Percentiles rank a stretch among this genome's conserved stretches.
These are phyloP conservation scores for Eugnorisma glareosa DNA, from an alignment of 2,888 invertebrate genomes.

Conservation along the genomic window DNA sequence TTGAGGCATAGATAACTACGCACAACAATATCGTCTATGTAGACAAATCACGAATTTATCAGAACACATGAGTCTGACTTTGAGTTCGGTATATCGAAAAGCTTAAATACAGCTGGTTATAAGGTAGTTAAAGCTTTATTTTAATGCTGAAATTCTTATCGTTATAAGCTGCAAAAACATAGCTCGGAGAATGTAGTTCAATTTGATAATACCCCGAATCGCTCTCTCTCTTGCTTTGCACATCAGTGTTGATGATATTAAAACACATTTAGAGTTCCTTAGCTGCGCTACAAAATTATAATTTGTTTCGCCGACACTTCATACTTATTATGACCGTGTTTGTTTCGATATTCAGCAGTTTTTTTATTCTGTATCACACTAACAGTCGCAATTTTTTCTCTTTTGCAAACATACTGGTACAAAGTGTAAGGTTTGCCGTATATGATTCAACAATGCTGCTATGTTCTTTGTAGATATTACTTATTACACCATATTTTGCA, in stretches of 20 bases:
- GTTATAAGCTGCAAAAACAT: background rate
- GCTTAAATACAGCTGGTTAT: background rate
- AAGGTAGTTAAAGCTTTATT: background rate
- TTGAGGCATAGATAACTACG: conserved; percentile 18
- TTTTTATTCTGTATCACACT: conserved; percentile 42
- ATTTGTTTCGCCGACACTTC: conserved; percentile 65
- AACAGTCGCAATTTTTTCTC: conserved; percentile 33
- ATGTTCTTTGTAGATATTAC: background rate
- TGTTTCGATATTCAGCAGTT: conserved; percentile 51
- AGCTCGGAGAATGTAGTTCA: background rate
- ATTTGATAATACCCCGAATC: conserved; percentile 12
- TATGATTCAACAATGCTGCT: background rate
- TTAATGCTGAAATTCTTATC: background rate
- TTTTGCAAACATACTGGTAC: conserved; percentile 15
- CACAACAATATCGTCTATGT: background rate
- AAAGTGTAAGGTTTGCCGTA: conserved; percentile 12
- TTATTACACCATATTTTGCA: conserved; percentile 7
- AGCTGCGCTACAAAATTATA: conserved; percentile 60
- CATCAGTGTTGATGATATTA: conserved; percentile 58
- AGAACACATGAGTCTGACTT: background rate
- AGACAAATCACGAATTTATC: background rate
- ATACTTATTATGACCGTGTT: conserved; percentile 53
- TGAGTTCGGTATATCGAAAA: background rate
- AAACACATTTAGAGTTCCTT: conserved; percentile 69
- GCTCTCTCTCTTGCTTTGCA: conserved; percentile 50